A percentile compares a stretch with the other conserved stretches of the same genome.
These are phyloP conservation scores for Etheostoma spectabile DNA, from an alignment of 2,113 vertebrate genomes.

Conservation along the genomic window DNA sequence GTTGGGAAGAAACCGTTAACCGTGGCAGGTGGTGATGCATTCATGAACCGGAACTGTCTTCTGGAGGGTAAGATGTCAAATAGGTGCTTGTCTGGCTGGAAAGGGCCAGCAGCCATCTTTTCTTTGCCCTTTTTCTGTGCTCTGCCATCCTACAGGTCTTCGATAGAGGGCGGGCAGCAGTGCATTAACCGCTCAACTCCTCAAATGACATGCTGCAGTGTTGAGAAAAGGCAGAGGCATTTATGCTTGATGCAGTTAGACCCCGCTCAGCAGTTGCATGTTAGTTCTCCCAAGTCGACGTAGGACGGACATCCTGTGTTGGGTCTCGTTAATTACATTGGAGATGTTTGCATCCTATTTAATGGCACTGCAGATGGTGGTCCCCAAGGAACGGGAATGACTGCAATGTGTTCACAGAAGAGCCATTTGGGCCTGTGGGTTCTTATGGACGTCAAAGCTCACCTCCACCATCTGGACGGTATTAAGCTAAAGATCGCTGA, in stretches of 20 bases:
- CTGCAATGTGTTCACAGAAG: conserved; percentile 61
- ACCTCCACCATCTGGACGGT: conserved; percentile 72
- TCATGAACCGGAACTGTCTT: conserved; percentile 63
- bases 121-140: conserved; percentile 42
- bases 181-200: conserved; percentile 20
- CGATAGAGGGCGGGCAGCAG: conserved; percentile 12
- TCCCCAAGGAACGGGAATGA: conserved; percentile 67
- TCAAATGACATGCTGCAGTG: conserved; percentile 41
- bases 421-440: conserved; percentile 56
- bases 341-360: conserved; percentile 72
- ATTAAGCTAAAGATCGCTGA: conserved; percentile 62
- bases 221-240: conserved; percentile 59
- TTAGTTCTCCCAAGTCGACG: conserved; percentile 50
- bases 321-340: conserved; percentile 69
- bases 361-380: conserved; percentile 70
- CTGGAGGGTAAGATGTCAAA: conserved; percentile 55
- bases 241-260: conserved; percentile 52
- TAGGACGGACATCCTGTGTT: conserved; percentile 67
- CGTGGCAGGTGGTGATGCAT: conserved; percentile 55
- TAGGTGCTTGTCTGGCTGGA: conserved; percentile 52
- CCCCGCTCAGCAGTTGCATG: conserved; percentile 45
- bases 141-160: conserved; percentile 40
- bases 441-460: conserved; percentile 66
- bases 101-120: conserved; percentile 50
- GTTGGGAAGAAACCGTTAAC: conserved; percentile 46